Evolutionary conservation across 2,113 vertebrate species (phyloP).

Genomic region (Sinocyclocheilus rhinocerous): DNA sequence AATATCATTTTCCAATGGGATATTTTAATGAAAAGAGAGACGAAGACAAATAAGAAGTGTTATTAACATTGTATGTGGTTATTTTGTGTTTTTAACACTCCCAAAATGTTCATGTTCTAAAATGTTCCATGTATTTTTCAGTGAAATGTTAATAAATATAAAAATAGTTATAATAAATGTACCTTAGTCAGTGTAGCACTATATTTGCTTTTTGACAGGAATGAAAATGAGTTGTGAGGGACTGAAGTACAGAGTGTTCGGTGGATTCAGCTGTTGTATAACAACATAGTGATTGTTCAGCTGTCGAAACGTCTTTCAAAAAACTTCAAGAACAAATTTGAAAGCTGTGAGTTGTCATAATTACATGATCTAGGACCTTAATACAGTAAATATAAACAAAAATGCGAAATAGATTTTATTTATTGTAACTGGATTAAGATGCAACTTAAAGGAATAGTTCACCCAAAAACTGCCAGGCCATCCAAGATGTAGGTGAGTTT

Average conservation of each 20-base stretch:
- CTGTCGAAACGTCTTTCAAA: too few relatives aligned
- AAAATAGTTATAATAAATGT: not conserved
- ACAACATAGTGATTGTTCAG: not conserved
- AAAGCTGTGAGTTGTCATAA: too few relatives aligned
- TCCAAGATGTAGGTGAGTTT: too few relatives aligned
- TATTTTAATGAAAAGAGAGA: not conserved
- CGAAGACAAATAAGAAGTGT: not conserved
- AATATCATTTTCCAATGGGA: not conserved
- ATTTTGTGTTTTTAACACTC: constrained; percentile 21
- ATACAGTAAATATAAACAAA: not conserved
- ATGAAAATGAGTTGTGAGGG: not conserved
- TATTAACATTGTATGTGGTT: not conserved
- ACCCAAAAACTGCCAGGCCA: too few relatives aligned
- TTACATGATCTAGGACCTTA: too few relatives aligned
- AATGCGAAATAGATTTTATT: not conserved
- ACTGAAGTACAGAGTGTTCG: too few relatives aligned
- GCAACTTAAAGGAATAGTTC: not conserved
- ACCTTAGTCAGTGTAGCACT: not conserved
- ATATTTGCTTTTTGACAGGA: not conserved
- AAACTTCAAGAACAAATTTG: too few relatives aligned
- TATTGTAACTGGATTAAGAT: not conserved
- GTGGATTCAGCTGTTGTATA: not conserved
- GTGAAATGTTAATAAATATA: not conserved
- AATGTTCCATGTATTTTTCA: not conserved
- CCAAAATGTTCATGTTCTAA: not conserved